Evolutionary conservation across 2,888 invertebrate genomes (phyloP).

Genomic region (Pterostichus madidus): DNA sequence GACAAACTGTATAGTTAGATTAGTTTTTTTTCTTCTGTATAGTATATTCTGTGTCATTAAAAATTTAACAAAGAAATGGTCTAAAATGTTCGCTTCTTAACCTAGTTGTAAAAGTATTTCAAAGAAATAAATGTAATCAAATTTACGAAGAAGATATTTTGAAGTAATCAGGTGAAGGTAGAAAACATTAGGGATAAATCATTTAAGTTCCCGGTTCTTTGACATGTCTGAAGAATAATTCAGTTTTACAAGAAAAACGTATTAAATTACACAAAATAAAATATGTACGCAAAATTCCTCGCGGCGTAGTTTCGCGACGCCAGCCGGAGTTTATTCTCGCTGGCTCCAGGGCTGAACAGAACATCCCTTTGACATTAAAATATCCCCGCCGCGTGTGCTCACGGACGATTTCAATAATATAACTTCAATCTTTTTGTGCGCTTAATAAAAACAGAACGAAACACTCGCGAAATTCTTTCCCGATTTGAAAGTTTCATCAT

Average conservation of each 20-base stretch:
- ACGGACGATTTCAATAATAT: slow-evolving; percentile 58
- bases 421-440: slow-evolving; percentile 60
- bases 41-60: too few relatives aligned
- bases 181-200: too few relatives aligned
- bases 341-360: slow-evolving; percentile 16
- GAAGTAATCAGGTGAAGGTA: too few relatives aligned
- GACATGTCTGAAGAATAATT: slow-evolving; percentile 12
- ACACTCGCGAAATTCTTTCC: slow-evolving; percentile 37
- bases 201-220: slow-evolving; percentile 6
- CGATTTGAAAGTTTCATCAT: slow-evolving; percentile 63
- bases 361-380: slow-evolving; percentile 55
- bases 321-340: slow-evolving; percentile 32
- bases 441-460: slow-evolving; percentile 59
- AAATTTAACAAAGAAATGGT: too few relatives aligned
- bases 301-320: slow-evolving; percentile 21
- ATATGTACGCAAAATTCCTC: slow-evolving; percentile 34
- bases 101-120: too few relatives aligned
- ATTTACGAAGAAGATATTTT: too few relatives aligned
- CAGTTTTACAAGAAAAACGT: slow-evolving; percentile 45
- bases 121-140: too few relatives aligned
- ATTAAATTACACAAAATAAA: slow-evolving; percentile 48
- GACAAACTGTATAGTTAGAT: too few relatives aligned
- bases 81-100: too few relatives aligned
- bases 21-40: too few relatives aligned
- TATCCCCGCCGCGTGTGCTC: slow-evolving; percentile 44